Evolutionary conservation across 2,888 invertebrate species (phyloP), one percentile per base, ranked within the genome.

Genomic region (Timema cristinae): DNA sequence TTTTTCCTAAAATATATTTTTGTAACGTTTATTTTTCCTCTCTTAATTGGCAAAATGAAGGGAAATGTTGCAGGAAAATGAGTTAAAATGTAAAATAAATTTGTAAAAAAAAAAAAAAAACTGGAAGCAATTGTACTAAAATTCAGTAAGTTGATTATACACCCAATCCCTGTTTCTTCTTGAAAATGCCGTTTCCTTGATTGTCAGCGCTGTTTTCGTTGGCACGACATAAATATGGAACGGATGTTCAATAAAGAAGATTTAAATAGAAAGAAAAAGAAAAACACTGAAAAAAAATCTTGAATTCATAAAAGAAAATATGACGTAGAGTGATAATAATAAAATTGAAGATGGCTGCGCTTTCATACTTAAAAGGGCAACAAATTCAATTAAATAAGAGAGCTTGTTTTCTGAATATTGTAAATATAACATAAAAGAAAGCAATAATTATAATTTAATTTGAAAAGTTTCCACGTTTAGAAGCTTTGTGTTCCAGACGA

Each of bases 171-270:
- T 49, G 15, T 7, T 49, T 49, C n/a, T 49, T 15, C 54, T 52
- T 51, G 52, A 48, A 52, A 68, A 54, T 54, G 70, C 49, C 52
- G 66, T 66, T 66, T 67, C 59, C 32, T 10, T 67, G 67, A 67
- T 71, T 71, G 67, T 59, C 70, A 32, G 48, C 66, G 70, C 66
- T 59, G 56, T 54, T 52, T 52, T 51, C 59, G 71, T 50, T 32
- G 47, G 50, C 54, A 50, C 71, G 32, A 50, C 66, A 67, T 67
- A 71, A 67, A 71, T 71, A 67, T 49, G 48, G 48, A 67, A 56
- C 71, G 71, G 71, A 71, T 71, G 67, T 71, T 71, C 71, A 71
- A 67, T 71, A 71, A 71, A 71, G 71, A 67, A 56, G 50, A 67
- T 71, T 59, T 71, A 67, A 67, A 71, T 54, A 56, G n/a, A 71